phyloP scores from a whole-genome alignment of 92 coral and sea anemone species.

The Zoanthus sociatus region DNA sequence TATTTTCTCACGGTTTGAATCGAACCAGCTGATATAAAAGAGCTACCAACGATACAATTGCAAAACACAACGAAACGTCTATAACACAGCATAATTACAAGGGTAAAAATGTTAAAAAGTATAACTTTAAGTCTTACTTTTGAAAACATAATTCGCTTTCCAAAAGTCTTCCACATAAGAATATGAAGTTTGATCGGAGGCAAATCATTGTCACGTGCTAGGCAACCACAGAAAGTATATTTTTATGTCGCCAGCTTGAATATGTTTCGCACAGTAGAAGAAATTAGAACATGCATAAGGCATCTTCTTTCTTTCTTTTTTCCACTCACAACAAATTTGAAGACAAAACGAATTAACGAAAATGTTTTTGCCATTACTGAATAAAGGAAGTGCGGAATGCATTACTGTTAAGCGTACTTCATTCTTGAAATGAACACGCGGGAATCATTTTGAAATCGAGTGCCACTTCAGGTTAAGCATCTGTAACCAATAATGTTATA shows the following conservation, averaged over 20 bases:
- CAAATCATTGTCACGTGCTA: slow-evolving; percentile 33
- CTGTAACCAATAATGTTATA: slow-evolving; percentile 32
- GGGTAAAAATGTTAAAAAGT: not conserved
- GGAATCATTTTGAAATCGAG: no score
- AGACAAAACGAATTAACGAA: no score
- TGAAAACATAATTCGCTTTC: not conserved
- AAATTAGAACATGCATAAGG: no score
- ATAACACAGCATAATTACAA: slow-evolving; percentile 17
- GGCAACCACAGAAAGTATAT: slow-evolving; percentile 39
- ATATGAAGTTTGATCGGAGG: slow-evolving; percentile 39
- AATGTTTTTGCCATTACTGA: no score
- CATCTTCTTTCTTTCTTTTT: no score
- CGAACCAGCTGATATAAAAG: slow-evolving; percentile 24
- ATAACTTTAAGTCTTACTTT: not conserved
- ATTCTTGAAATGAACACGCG: no score
- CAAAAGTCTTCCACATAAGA: not conserved
- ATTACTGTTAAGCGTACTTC: no score
- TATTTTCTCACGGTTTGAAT: slow-evolving; percentile 22
- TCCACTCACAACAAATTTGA: no score
- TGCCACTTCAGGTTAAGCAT: slow-evolving; percentile 7
- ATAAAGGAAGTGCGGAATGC: no score
- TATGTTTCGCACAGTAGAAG: not conserved
- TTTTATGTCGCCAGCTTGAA: slow-evolving; percentile 3
- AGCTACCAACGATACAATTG: slow-evolving; percentile 43
- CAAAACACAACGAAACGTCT: slow-evolving; percentile 23